These are phyloP conservation scores for Papilio glaucus DNA, from an alignment of 1,140 invertebrate species.

Conservation along the genomic window DNA sequence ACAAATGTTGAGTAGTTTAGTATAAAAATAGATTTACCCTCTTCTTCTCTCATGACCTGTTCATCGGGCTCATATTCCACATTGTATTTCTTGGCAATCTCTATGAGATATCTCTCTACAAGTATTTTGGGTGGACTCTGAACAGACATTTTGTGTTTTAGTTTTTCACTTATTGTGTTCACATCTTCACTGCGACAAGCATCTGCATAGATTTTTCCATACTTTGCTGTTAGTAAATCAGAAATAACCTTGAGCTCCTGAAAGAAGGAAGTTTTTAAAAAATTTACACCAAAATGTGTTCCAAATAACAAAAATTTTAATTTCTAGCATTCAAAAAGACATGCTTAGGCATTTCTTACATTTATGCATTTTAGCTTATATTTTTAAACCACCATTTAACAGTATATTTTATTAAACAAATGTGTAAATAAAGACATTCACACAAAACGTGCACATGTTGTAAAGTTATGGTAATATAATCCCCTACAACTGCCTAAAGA, in stretches of 20 bases:
- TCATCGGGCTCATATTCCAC: slow-evolving; percentile 96
- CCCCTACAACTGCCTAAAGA: not conserved
- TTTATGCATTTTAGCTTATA: no score
- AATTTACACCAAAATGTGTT: slow-evolving; percentile 18
- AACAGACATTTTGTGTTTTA: slow-evolving; percentile 97
- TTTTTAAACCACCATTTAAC: no score
- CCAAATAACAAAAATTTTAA: slow-evolving; percentile 17
- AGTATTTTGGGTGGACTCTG: slow-evolving; percentile 98
- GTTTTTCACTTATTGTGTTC: slow-evolving; percentile 92
- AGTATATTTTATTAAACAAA: no score
- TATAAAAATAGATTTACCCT: slow-evolving; percentile 61
- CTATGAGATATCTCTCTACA: slow-evolving; percentile 97
- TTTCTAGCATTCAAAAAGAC: slow-evolving; percentile 17
- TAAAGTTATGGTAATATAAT: slow-evolving; percentile 21
- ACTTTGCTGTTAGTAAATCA: slow-evolving; percentile 95
- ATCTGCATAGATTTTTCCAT: slow-evolving; percentile 96
- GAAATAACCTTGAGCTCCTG: slow-evolving; percentile 95
- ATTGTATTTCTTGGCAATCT: slow-evolving; percentile 98
- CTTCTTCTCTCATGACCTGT: slow-evolving; percentile 93
- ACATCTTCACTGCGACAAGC: slow-evolving; percentile 93
- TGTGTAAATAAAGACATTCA: no score
- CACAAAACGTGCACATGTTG: no score
- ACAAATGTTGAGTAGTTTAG: no score
- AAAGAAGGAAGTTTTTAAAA: slow-evolving; percentile 45
- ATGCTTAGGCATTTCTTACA: no score